Conservation (phyloP, 2,888 invertebrate species). For the Alcis repandata region DNA sequence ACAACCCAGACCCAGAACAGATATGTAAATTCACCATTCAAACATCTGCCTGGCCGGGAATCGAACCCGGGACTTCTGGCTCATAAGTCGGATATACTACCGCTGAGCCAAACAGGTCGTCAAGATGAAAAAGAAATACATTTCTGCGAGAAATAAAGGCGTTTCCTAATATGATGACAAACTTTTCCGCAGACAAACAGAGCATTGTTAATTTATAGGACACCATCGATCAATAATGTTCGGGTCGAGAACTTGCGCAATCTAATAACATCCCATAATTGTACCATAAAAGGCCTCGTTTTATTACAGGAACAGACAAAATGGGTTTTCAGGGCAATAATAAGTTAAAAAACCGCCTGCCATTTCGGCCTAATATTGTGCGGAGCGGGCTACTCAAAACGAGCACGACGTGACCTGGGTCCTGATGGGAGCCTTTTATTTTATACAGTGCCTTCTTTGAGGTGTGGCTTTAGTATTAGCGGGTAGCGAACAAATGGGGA, state of each 20-base stretch:
- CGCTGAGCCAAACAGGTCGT: no score
- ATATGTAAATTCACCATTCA: no score
- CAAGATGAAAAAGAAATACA: no score
- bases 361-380: constrained; percentile 73
- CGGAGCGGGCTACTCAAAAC: constrained; percentile 71
- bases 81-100: no score
- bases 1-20: no score
- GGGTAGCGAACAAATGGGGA: constrained; percentile 14
- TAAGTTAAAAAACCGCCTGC: constrained; percentile 73
- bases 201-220: constrained; percentile 1
- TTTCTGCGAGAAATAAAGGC: neutral
- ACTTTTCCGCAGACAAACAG: neutral
- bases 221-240: constrained; percentile 15
- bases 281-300: constrained; percentile 58
- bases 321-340: constrained; percentile 73
- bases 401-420: constrained; percentile 73
- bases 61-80: no score
- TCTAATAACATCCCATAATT: constrained; percentile 59
- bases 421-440: constrained; percentile 64
- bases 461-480: constrained; percentile 21
- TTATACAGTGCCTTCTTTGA: constrained; percentile 41
- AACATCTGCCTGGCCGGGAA: no score
- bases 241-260: constrained; percentile 34
- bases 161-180: neutral
- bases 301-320: constrained; percentile 68